A percentile compares a stretch with the other conserved stretches of the same genome.
Evolutionary conservation across 2,797 vertebrate genomes (phyloP).

Genomic region (Chaetodon trifasciatus): DNA sequence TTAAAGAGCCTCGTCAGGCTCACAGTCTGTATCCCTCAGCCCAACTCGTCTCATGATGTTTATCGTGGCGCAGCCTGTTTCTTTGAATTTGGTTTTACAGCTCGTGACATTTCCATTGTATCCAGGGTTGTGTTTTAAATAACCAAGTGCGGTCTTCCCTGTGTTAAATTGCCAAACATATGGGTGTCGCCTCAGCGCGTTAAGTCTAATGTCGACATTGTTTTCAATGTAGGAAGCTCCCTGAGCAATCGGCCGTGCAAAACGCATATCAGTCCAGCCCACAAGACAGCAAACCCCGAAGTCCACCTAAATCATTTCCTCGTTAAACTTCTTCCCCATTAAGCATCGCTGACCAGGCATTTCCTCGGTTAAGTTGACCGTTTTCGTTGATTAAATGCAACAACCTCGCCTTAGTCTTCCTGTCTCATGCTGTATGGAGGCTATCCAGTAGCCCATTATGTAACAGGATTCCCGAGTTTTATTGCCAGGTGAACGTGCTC

Average conservation of each 20-base stretch:
- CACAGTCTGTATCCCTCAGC: too few relatives aligned
- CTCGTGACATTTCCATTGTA: background rate
- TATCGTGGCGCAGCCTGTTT: background rate
- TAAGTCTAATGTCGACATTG: slow-evolving; percentile 43
- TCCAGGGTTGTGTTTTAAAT: background rate
- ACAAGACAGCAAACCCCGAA: slow-evolving; percentile 23
- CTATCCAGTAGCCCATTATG: slow-evolving; percentile 84
- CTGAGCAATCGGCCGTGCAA: slow-evolving; percentile 7
- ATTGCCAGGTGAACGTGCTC: slow-evolving; percentile 53
- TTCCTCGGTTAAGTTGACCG: background rate
- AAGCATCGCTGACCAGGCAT: slow-evolving; percentile 3
- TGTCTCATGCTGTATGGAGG: slow-evolving; percentile 40
- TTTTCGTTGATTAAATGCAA: slow-evolving; percentile 33
- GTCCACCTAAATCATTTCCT: slow-evolving; percentile 19
- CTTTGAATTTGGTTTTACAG: background rate
- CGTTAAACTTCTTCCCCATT: slow-evolving; percentile 2
- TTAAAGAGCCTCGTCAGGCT: slow-evolving; percentile 6
- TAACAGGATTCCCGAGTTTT: slow-evolving; percentile 84
- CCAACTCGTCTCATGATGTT: background rate
- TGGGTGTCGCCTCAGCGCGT: slow-evolving; percentile 39
- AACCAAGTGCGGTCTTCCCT: background rate
- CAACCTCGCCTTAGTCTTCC: slow-evolving; percentile 26
- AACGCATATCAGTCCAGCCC: slow-evolving; percentile 18
- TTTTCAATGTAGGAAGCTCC: slow-evolving; percentile 28
- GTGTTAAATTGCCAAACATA: slow-evolving; percentile 31